These are phyloP conservation scores for Odocoileus hemionus DNA, from an alignment of 2,113 vertebrate species.

Conservation along the genomic window DNA sequence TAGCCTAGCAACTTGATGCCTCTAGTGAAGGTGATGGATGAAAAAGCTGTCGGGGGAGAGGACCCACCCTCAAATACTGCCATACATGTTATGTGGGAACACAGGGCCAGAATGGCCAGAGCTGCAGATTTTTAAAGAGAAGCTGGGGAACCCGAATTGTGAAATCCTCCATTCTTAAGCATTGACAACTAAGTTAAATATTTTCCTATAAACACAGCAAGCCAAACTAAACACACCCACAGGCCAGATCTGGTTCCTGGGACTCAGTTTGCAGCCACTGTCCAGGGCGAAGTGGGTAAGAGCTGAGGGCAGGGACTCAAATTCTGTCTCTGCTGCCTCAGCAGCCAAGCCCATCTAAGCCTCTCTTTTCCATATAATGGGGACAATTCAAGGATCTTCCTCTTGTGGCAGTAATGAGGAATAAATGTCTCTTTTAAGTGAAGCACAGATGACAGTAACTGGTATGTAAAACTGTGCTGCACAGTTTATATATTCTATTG, in stretches of 20 bases:
- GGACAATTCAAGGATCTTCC: neutral
- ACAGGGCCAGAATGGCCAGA: neutral
- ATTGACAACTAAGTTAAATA: neutral
- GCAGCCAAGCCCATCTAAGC: neutral
- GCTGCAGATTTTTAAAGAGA: neutral
- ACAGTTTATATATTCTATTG: neutral
- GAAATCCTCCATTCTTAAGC: neutral
- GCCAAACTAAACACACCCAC: neutral
- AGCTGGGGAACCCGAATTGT: neutral
- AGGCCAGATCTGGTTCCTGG: neutral
- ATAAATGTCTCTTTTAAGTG: neutral
- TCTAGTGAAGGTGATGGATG: neutral
- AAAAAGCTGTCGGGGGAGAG: neutral
- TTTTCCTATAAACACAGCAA: neutral
- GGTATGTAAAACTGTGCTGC: neutral
- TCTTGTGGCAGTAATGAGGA: neutral
- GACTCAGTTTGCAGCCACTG: neutral
- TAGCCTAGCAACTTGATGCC: neutral
- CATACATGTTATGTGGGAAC: neutral
- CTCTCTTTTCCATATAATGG: neutral
- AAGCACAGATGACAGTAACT: neutral
- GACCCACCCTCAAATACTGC: neutral
- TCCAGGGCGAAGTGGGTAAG: neutral
- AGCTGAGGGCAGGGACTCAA: neutral
- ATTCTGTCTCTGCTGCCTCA: neutral